Conservation (phyloP, 2,797 vertebrate species). For the Protonibea diacanthus region DNA sequence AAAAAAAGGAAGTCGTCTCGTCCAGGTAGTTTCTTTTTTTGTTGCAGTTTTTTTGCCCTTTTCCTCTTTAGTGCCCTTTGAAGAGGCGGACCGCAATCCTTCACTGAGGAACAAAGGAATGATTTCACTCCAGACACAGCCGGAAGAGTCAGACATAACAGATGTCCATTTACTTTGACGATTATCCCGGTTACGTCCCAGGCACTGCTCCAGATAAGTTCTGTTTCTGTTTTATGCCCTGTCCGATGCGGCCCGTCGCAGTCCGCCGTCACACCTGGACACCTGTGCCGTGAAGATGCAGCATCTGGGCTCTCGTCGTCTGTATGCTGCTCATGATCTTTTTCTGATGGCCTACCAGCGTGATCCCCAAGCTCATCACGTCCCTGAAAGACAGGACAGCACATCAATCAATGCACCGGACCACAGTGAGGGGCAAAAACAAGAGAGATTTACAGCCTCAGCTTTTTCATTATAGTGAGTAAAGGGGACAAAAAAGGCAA, state of each 20-base stretch:
- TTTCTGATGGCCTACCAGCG: conserved; percentile 98
- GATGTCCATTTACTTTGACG: conserved; percentile 58
- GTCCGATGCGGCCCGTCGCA: conserved; percentile 59
- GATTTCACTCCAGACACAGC: conserved; percentile 75
- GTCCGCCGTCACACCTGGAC: conserved; percentile 93
- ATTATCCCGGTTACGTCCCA: conserved; percentile 63
- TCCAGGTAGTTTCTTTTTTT: conserved; percentile 79
- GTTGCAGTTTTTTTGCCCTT: conserved; percentile 59
- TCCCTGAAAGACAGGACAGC: conserved; percentile 87
- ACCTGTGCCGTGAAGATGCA: conserved; percentile 96
- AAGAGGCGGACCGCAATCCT: conserved; percentile 64
- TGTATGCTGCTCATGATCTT: conserved; percentile 99
- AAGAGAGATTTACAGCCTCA: conserved; percentile 56
- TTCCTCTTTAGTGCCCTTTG: conserved; percentile 65
- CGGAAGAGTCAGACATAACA: conserved; percentile 73
- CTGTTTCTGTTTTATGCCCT: conserved; percentile 62
- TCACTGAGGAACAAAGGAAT: conserved; percentile 80
- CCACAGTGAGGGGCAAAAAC: conserved; percentile 31
- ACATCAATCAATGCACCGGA: conserved; percentile 67
- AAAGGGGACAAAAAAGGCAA: conserved; percentile 29
- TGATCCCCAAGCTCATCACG: conserved; percentile 98
- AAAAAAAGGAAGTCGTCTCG: conserved; percentile 52
- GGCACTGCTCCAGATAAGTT: conserved; percentile 86
- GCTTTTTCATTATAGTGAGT: conserved; percentile 70
- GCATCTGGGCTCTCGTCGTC: conserved; percentile 99